These are phyloP conservation scores for Plectrocnemia conspersa DNA, from an alignment of 1,140 invertebrate species.

Conservation along the genomic window DNA sequence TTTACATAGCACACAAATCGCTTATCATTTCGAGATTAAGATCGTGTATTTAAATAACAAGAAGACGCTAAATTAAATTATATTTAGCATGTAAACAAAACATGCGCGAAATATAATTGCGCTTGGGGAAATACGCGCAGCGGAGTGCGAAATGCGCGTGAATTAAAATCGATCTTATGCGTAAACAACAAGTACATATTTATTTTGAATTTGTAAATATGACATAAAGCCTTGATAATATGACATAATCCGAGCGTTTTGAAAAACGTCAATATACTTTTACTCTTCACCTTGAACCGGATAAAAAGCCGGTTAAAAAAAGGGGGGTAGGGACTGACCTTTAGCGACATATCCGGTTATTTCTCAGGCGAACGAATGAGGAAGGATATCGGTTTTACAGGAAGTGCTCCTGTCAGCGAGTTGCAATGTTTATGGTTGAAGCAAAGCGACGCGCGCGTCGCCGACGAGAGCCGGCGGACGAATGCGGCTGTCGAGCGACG, in stretches of 20 bases:
- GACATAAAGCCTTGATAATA: too few relatives aligned
- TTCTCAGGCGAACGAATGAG: too few relatives aligned
- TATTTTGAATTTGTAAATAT: not conserved
- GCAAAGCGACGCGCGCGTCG: not conserved
- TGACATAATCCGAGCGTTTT: too few relatives aligned
- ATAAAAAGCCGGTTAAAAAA: constrained; percentile 2
- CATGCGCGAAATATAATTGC: too few relatives aligned
- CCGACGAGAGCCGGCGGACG: not conserved
- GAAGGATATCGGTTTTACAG: too few relatives aligned
- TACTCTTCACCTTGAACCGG: constrained; percentile 35
- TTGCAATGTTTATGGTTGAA: not conserved
- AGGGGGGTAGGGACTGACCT: constrained; percentile 13
- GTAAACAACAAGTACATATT: not conserved
- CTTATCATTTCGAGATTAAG: too few relatives aligned
- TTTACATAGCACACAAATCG: too few relatives aligned
- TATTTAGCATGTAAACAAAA: too few relatives aligned
- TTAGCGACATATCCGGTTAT: constrained; percentile 31
- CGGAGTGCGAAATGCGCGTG: not conserved
- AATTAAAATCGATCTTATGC: not conserved
- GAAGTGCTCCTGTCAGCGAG: too few relatives aligned
- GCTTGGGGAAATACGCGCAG: too few relatives aligned
- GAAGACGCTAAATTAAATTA: too few relatives aligned
- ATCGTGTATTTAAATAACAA: too few relatives aligned
- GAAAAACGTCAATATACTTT: constrained; percentile 30
- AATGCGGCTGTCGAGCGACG: not conserved